These are phyloP conservation scores for Onychostoma macrolepis DNA, from an alignment of 2,113 vertebrate species.

Conservation along the genomic window DNA sequence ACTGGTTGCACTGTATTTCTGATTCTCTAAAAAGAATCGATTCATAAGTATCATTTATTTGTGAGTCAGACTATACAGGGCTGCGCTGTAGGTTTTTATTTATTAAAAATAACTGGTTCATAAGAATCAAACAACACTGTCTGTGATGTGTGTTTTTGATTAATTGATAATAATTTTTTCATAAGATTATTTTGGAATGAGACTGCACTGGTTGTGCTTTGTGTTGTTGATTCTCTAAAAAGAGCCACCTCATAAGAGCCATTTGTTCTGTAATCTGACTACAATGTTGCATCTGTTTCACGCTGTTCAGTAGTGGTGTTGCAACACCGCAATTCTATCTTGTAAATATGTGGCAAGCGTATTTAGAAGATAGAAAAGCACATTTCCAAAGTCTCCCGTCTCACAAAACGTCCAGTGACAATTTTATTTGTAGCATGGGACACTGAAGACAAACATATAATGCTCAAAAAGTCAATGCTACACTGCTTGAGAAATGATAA, in stretches of 20 bases:
- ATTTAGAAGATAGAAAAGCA: background rate
- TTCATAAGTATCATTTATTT: no score
- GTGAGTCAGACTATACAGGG: no score
- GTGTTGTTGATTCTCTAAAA: background rate
- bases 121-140: no score
- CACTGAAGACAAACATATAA: background rate
- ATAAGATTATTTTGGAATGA: background rate
- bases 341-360: background rate
- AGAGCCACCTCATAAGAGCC: background rate
- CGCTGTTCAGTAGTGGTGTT: background rate
- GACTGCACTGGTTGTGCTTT: background rate
- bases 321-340: background rate
- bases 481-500: conserved; percentile 41
- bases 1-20: no score
- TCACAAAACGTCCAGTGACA: background rate
- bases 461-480: background rate
- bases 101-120: no score
- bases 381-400: background rate
- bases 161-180: no score
- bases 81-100: no score
- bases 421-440: background rate
- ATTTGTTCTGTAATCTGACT: background rate
- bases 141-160: no score
- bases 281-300: background rate
- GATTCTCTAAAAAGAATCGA: no score